These are phyloP conservation scores for Caenorhabditis sp. DNA, from an alignment of 2,888 invertebrate genomes.

Conservation along the genomic window DNA sequence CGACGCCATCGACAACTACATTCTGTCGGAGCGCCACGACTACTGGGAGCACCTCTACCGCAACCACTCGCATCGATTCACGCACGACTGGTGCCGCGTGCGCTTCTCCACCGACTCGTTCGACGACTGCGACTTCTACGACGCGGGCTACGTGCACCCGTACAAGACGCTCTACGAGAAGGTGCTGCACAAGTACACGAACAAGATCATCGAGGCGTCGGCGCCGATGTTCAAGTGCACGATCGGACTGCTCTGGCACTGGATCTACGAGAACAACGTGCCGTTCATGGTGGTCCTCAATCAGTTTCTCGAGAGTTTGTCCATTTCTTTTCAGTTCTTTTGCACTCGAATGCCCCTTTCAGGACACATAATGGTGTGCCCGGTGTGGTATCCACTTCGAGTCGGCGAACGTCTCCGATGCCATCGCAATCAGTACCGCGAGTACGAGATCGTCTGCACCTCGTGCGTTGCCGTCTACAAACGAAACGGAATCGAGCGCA, in stretches of 20 bases:
- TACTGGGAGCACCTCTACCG: conserved; percentile 21
- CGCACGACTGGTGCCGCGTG: conserved; percentile 22
- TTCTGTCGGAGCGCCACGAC: conserved; percentile 16
- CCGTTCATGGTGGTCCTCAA: conserved; percentile 11
- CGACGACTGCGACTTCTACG: conserved; percentile 25
- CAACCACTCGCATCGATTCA: not conserved
- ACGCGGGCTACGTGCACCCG: conserved; percentile 14
- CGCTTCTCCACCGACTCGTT: not conserved
- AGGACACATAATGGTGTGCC: not conserved
- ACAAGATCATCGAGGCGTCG: conserved; percentile 2
- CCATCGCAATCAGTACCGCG: not conserved
- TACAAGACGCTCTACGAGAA: not conserved
- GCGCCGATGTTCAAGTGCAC: conserved; percentile 9
- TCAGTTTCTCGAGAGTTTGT: conserved; percentile 5
- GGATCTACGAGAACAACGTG: conserved; percentile 23
- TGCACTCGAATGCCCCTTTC: no score
- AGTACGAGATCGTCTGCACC: conserved; percentile 7
- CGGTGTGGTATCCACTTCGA: not conserved
- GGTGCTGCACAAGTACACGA: not conserved
- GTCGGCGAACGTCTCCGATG: not conserved
- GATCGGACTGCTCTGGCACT: conserved; percentile 18
- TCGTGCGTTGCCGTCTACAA: not conserved
- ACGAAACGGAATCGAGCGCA: conserved; percentile 1
- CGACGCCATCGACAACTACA: conserved; percentile 29
- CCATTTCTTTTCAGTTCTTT: no score